Base-by-base conservation (phyloP, 2,113 vertebrate genomes). In the Pluvianellus socialis region DNA sequence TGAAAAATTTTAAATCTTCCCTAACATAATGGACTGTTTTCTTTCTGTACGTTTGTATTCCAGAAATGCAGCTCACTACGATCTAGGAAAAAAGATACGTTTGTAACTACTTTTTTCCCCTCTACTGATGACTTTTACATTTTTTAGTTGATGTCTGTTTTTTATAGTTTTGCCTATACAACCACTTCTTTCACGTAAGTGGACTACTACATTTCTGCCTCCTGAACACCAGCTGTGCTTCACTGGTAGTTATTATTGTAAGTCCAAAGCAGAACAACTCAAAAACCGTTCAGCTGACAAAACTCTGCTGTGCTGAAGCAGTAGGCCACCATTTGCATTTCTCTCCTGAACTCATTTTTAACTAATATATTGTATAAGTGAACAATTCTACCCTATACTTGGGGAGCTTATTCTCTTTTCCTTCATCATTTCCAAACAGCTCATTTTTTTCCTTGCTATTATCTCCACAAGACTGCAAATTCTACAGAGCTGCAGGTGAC, bases 401-500 rank as follows among this genome's bases (percentile, higher is more conserved):
- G 40, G 74, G 80, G 28, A 96, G 40, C 33, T 86, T 59, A 79
- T 93, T 73, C 63, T 92, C 90, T 87, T 66, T 70, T 61, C 21
- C 72, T 72, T 93, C 71, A 81, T 97, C 33, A 74, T 94, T 95
- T 96, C 45, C 68, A 96, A 97, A 95, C 63, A 87, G 67, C 74
- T 95, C 61, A n/a, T 75, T 94, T 96, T 94, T 90, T 22, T 53
- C 11, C 9, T 42, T 71, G 45, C 45, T 84, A 79, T 96, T 97
- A 96, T 96, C 71, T 96, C 89, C 79, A 93, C 18, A 97, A 84
- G 76, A 84, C 71, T 94, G 72, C n/a, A 90, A 86, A 91, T 79
- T 96, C 71, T 95, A 86, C 68, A 96, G 45, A 77, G 28, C 89
- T 76, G 45, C 94, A 87, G 94, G 90, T 89, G 81, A 76, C 50